A percentile compares a stretch with the other conserved stretches of the same genome.
phyloP scores from a whole-genome alignment of 2,888 invertebrate species.

The Amblyjoppa fuscipennis region DNA sequence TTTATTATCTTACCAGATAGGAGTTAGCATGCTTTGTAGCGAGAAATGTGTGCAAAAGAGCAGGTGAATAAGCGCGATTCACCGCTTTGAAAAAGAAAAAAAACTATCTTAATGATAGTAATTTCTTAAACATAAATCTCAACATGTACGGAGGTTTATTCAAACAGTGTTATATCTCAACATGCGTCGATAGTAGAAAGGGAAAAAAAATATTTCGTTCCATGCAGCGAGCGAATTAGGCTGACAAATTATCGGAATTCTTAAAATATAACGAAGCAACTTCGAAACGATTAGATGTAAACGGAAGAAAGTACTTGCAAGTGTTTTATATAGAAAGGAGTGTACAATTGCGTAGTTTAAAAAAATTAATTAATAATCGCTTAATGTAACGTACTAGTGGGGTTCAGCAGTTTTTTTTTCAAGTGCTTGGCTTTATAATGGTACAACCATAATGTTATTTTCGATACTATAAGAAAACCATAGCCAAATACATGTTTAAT shows the following conservation, averaged over 20 bases:
- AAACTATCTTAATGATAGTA: too few species aligned
- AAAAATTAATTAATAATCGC: constrained; percentile 68
- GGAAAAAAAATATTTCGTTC: constrained; percentile 42
- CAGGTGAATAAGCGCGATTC: neutral
- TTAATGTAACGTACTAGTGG: constrained; percentile 70
- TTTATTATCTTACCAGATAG: constrained; percentile 10
- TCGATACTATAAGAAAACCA: constrained; percentile 49
- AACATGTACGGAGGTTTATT: constrained; percentile 17
- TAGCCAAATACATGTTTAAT: constrained; percentile 56
- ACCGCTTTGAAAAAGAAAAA: too few species aligned
- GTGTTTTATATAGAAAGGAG: neutral
- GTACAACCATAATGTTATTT: constrained; percentile 27
- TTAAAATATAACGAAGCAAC: constrained; percentile 25
- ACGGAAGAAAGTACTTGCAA: neutral
- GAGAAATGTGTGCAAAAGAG: constrained; percentile 54
- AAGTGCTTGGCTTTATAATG: constrained; percentile 42
- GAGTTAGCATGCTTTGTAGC: constrained; percentile 58
- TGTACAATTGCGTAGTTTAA: neutral
- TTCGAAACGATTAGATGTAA: neutral
- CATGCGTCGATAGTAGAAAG: constrained; percentile 18
- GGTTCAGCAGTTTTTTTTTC: constrained; percentile 60
- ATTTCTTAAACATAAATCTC: constrained; percentile 17
- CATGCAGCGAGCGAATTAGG: constrained; percentile 80
- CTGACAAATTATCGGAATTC: constrained; percentile 71
- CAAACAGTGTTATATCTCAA: constrained; percentile 6